Base-by-base conservation (phyloP, 2,797 vertebrate genomes). In the Brachyalestes nurse region DNA sequence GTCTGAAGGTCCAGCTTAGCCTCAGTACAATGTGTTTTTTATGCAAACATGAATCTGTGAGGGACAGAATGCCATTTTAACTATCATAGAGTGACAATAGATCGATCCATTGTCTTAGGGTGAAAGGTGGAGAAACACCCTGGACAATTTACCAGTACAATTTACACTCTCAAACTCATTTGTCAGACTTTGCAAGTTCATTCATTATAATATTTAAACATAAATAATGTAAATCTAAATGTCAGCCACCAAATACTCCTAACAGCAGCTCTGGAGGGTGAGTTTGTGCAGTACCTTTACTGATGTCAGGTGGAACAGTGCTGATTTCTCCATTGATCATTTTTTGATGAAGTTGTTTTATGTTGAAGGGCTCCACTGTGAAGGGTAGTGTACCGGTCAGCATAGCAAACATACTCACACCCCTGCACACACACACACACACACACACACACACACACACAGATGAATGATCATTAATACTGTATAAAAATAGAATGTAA, bases 301-400 rank as follows among this genome's bases (percentile, higher is more conserved):
- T 96, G 90, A 97, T 86, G 61, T 95, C 94, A 61, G 85, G 45
- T 2, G 94, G 94, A 84, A 96, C 91, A 72, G 88, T 90, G 83
- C 89, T 93, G 89, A 96, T 95, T 88, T 96, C 95, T 79, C 93
- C 92, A n/a, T 85, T 95, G 70, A 95, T 88, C 93, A 95, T 96
- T 92, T 98, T 97, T 86, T 93, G 94, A 85, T 95, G 93, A 66
- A 96, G 91, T 69, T 95, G 93, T 86, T 97, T 96, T 88, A 96
- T 95, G 91, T 96, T 96, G 85, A 96, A 96, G 60, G 95, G 95
- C 82, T 97, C 94, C 72, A 96, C 92, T 0, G 85, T 94, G 89
- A 97, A 96, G 1, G 94, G 94, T 25, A 97, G 89, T 0, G 94
- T 95, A 38, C 95, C 93, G 0, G 94, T 96, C 87, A 96, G 84